Evolutionary conservation across 2,797 vertebrate genomes (phyloP), one percentile per base, ranked within the genome.

Genomic region (Merluccius polli): DNA sequence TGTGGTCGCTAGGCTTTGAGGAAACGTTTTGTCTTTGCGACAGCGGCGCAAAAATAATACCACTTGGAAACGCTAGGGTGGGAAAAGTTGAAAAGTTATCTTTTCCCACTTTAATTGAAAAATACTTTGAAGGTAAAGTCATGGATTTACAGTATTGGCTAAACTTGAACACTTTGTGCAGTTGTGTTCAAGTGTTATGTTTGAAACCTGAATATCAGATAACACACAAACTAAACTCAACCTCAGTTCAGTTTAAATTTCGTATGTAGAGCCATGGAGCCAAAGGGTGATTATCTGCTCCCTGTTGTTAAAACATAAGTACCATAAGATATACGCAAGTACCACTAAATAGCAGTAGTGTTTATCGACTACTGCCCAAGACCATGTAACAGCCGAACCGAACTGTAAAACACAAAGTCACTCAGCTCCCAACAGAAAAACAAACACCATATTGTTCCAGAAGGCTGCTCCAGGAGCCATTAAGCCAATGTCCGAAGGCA

Each of bases 401-500:
- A n/a, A 24, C n/a, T 21, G 21, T 59, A 59, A 59, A 59, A 24
- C 52, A 59, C 21, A n/a, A 24, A 59, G 52, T 59, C 8, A 21
- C 52, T n/a, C 1, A 8, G n/a, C 52, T 6, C 11, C 52, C 4
- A 8, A 59, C 21, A 3, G 52, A 24, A 59, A 59, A 59, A 59
- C 52, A n/a, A 24, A 24, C 52, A 59, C 52, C n/a, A 59, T 59
- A 59, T 59, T 59, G 52, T 59, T 59, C 52, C 21, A n/a, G 52
- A 59, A 59, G 52, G 52, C 52, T 24, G 74, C 81, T 90, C 81
- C 79, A 75, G 70, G 77, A 85, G 77, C 71, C 36, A 38, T 89
- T 85, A 76, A 77, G 78, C 65, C 76, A 86, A 86, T 48, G 73
- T 79, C 83, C 75, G 63, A 80, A 84, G 85, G 81, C 79, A 83